Evolutionary conservation across 2,113 vertebrate genomes (phyloP), one percentile per base, ranked within the genome.

Genomic region (Nicator chloris): DNA sequence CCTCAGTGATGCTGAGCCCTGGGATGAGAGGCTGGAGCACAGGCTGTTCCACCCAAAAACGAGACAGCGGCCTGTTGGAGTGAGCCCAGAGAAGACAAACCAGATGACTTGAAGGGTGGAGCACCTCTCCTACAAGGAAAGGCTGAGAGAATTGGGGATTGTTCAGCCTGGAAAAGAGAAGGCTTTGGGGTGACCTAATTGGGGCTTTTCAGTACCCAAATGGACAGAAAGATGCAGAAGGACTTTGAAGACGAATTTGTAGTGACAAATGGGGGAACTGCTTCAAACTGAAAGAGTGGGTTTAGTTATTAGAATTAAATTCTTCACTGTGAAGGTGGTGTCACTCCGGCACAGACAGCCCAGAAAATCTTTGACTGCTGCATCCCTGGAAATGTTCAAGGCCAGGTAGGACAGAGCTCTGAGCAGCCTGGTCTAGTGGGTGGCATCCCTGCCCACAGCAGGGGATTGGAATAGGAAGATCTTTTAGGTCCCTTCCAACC

Each of bases 261-360:
- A 47, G 10, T 27, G 47, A 47, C 17, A 76, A 51, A 33, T 27
- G 15, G 26, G n/a, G 22, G 7, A 60, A 35, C 2, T 16, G 40
- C 47, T 76, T 69, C 54, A 49, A 4, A 53, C 17, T 37, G 47
- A 39, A 33, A 40, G 9, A 31, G 5, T 26, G 26, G 14, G 35
- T 53, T 82, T 35, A 76, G 40, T 3, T 16, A 63, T 11, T 54
- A 35, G 22, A n/a, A 68, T n/a, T 20, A n/a, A 82, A 54, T 61
- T 31, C 17, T 82, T 69, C 47, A 47, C 35, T 54, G 8, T 11
- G 30, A 69, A n/a, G 24, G 24, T 35, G 30, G n/a, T n/a, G 23
- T 7, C 0, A 0, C 4, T 24, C 39, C 2, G 0, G 33, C 37
- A 81, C 19, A 66, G 37, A 49, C 5, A 75, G 45, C 33, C 16